A percentile compares a stretch with the other conserved stretches of the same genome.
Conservation (phyloP, 2,888 invertebrate species). For the Caenorhabditis sp. region DNA sequence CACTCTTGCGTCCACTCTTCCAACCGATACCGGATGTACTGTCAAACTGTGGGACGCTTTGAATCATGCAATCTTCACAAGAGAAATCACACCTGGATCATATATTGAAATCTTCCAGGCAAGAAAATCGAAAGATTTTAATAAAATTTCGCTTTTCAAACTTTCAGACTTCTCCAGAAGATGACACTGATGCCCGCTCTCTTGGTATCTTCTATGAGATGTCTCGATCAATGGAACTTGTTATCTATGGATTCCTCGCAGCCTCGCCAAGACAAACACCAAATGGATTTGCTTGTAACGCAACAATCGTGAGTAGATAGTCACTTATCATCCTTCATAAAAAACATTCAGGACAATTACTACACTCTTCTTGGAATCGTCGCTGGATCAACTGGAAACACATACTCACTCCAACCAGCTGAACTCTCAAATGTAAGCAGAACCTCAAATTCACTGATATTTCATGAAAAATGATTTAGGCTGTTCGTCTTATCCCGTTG, state of each 20-base stretch:
- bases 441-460: neutral
- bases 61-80: constrained; percentile 28
- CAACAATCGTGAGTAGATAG: constrained; percentile 29
- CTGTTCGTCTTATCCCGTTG: constrained; percentile 44
- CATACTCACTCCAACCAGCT: constrained; percentile 32
- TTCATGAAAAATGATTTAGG: constrained; percentile 2
- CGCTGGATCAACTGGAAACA: constrained; percentile 42
- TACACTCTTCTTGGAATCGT: constrained; percentile 43
- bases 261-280: constrained; percentile 12
- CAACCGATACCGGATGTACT: constrained; percentile 44
- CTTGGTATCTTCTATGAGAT: constrained; percentile 42
- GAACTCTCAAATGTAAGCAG: constrained; percentile 27
- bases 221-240: constrained; percentile 34
- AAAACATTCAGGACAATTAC: constrained; percentile 28
- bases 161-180: constrained; percentile 41
- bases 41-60: constrained; percentile 54
- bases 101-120: constrained; percentile 52
- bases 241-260: constrained; percentile 41
- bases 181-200: constrained; percentile 30
- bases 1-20: constrained; percentile 14
- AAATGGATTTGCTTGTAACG: constrained; percentile 48
- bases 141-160: neutral
- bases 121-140: neutral
- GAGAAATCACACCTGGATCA: constrained; percentile 44
- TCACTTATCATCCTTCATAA: too few species aligned